Conservation (phyloP, 2,888 invertebrate genomes). For the Heliconius cydno region DNA sequence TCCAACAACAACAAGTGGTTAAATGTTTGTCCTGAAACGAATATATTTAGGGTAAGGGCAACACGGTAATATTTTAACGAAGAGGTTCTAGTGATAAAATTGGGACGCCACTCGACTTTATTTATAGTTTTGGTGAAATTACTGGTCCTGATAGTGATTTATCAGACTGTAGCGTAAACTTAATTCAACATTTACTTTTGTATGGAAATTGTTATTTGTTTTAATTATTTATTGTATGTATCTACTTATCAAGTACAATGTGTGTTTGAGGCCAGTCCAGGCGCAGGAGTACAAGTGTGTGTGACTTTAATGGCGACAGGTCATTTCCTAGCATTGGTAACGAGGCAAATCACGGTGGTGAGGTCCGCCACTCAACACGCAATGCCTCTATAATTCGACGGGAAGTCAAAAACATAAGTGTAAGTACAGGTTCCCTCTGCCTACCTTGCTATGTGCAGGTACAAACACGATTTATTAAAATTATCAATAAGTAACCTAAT, state of each 20-base stretch:
- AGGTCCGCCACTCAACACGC: too few relatives aligned
- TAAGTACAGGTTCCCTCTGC: too few relatives aligned
- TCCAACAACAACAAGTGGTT: background rate
- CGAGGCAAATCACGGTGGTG: too few relatives aligned
- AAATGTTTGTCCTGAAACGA: background rate
- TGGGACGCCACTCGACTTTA: conserved; percentile 27
- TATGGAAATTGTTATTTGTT: background rate
- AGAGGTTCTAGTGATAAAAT: conserved; percentile 31
- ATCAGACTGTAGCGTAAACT: background rate
- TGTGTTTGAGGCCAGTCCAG: too few relatives aligned
- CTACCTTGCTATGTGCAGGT: too few relatives aligned
- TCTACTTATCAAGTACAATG: background rate
- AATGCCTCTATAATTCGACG: too few relatives aligned
- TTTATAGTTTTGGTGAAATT: conserved; percentile 22
- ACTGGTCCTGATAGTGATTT: conserved; percentile 24
- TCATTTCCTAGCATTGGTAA: too few relatives aligned
- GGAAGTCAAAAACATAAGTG: too few relatives aligned
- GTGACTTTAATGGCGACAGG: too few relatives aligned
- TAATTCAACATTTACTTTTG: background rate
- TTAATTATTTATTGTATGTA: background rate
- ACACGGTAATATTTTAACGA: conserved; percentile 23
- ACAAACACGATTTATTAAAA: background rate
- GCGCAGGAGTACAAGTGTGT: too few relatives aligned
- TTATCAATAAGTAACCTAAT: background rate
- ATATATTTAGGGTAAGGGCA: conserved; percentile 23